Evolutionary conservation across 1,140 invertebrate genomes (phyloP), one percentile per base, ranked within the genome.

Genomic region (Cylas formicarius): DNA sequence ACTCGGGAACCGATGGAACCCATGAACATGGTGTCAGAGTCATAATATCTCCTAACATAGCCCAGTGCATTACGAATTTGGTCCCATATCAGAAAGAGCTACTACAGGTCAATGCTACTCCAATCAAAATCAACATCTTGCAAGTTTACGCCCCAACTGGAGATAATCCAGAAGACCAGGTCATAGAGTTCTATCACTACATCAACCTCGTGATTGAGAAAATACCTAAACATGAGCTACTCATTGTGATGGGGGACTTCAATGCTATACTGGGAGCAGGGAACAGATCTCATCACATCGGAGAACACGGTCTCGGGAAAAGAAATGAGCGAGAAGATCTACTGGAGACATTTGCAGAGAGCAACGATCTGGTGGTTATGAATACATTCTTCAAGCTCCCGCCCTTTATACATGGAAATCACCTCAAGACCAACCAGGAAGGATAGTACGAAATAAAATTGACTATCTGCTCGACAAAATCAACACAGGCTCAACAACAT

Each of bases 321-420:
- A 52, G 54, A 33, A 65, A 65, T 42, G 50, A 61, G 2, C 48
- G 57, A 45, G 58, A 53, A 10, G 54, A 61, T 11, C 48, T 17
- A 33, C 23, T 61, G 31, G 28, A 59, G 20, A 20, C 62, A 27
- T 65, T 64, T 42, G 61, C 52, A 24, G 51, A 60, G 54, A 53
- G 56, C 14, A 28, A 59, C n/a, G 44, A 64, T 1, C 33, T 61
- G 13, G 36, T 56, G 3, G 45, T 67, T 24, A 48, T 27, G 16
- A 66, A 66, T 24, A 62, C 62, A 2, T 52, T 34, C 8, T 63
- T 60, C 43, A 50, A 64, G 33, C 31, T 63, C 20, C 60, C 56
- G 18, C 33, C 41, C 22, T 65, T 13, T 65, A 66, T 28, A 65
- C 62, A 10, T 66, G 61, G 62, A 65, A 56, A 27, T 60, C 60